phyloP scores from a whole-genome alignment of 1,140 invertebrate genomes.

The Euglossa dilemma region DNA sequence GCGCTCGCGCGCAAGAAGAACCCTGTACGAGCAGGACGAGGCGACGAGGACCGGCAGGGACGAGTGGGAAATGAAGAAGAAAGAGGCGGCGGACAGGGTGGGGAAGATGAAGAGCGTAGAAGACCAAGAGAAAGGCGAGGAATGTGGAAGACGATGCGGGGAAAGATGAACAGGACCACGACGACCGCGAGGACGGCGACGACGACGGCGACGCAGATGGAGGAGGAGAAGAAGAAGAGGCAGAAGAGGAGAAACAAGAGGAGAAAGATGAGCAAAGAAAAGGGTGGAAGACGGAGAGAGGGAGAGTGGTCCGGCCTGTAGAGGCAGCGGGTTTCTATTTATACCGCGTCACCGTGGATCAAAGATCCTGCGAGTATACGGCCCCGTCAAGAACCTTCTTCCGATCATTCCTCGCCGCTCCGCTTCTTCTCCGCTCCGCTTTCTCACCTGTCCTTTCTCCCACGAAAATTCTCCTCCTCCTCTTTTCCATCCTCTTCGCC shows the following conservation, averaged over 20 bases:
- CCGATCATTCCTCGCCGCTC: not conserved
- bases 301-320: constrained; percentile 62
- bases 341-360: constrained; percentile 73
- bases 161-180: constrained; percentile 35
- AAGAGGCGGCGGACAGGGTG: constrained; percentile 38
- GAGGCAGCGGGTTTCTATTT: constrained; percentile 72
- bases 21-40: constrained; percentile 33
- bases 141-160: constrained; percentile 27
- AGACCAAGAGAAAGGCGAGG: constrained; percentile 13
- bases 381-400: constrained; percentile 52
- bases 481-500: not conserved
- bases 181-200: not conserved
- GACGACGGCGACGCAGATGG: not conserved
- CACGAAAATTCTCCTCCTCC: not conserved
- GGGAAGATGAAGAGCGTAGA: constrained; percentile 39
- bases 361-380: constrained; percentile 65
- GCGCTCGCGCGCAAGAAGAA: constrained; percentile 48
- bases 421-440: not conserved
- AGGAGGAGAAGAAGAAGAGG: constrained; percentile 2
- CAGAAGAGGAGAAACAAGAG: constrained; percentile 30
- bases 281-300: constrained; percentile 23
- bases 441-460: too few species aligned
- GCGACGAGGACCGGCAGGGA: not conserved
- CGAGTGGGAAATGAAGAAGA: constrained; percentile 56
- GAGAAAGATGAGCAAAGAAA: constrained; percentile 33